Percentiles rank a stretch among this genome's conserved stretches.
phyloP scores from a whole-genome alignment of 2,113 vertebrate genomes.

The Gobiocypris rarus region DNA sequence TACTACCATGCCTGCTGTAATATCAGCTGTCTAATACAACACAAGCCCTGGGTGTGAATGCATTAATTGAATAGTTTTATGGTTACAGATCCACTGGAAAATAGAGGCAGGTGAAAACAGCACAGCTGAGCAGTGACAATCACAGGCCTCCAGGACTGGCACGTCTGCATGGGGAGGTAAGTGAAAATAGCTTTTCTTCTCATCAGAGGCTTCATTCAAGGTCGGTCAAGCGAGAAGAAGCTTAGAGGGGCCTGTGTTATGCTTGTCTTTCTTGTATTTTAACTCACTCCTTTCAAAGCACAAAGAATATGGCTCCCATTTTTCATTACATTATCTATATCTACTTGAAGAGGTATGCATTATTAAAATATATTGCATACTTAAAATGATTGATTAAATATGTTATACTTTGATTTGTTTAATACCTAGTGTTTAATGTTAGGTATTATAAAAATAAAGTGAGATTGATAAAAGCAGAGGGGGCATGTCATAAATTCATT shows the following conservation, averaged over 20 bases:
- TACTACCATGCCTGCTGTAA: neutral
- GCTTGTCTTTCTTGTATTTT: conserved; percentile 36
- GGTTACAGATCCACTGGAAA: conserved; percentile 42
- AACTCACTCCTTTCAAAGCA: conserved; percentile 56
- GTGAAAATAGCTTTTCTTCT: conserved; percentile 80
- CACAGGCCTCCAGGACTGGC: conserved; percentile 44
- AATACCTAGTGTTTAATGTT: conserved; percentile 5
- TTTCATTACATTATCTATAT: conserved; percentile 8
- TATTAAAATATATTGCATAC: conserved; percentile 6
- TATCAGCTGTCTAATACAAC: neutral
- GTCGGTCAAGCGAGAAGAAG: conserved; percentile 77
- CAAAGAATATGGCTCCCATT: conserved; percentile 35
- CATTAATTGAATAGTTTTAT: conserved; percentile 50
- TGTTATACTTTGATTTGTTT: conserved; percentile 19
- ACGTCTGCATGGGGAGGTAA: conserved; percentile 70
- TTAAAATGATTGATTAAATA: conserved; percentile 21
- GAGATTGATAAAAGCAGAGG: conserved; percentile 19
- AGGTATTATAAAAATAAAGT: conserved; percentile 11
- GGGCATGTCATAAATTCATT: conserved; percentile 9
- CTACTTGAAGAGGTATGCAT: neutral
- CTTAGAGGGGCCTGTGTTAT: conserved; percentile 61
- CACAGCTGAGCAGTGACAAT: conserved; percentile 42
- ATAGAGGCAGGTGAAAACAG: conserved; percentile 50
- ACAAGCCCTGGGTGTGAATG: conserved; percentile 34
- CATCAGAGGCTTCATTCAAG: conserved; percentile 78